Base-by-base conservation (phyloP, 2,797 vertebrate genomes). In the Amphiprion clarkii region DNA sequence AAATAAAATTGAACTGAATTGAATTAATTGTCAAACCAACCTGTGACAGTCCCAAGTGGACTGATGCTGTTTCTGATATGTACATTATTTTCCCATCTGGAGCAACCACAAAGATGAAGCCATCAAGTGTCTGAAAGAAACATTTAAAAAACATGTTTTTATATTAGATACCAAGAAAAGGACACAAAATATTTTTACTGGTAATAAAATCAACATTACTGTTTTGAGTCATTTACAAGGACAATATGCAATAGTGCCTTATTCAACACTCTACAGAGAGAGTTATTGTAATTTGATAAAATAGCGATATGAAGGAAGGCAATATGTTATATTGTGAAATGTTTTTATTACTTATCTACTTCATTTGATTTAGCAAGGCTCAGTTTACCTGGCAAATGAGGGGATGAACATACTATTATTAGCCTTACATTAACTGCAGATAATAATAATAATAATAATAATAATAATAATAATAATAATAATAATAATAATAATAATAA, bases 81-180 rank as follows among this genome's bases (percentile, higher is more conserved):
- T 99, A 99, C 98, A 99, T 99, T 84, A 99, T 99, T 91, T 99
- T 99, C 56, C 98, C 98, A 74, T 99, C 98, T 0, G 98, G 97
- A 71, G 98, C 98, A 19, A 99, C 98, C 55, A 99, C 98, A 53
- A 99, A 99, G 85, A 99, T 97, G 90, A 99, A 99, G 78, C 98
- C 98, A 17, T 99, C 98, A 90, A 99, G 86, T 0, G 98, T 99
- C 98, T 99, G 90, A 57, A 89, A 80, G 27, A 72, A 74, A 69
- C 3, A 27, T 0, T 0, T 46, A 33, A 60, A 51, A 64, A 0
- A 6, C 3, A 7, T 5, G 3, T 8, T 13, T 61, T 7, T 40
- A 23, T 4, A 11, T 33, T 8, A 36, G 3, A 16, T 7, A 63
- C n/a, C 74, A 73, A 49, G 54, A 64, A 19, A 21, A 33, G 9